These are phyloP conservation scores for Stichopus chloronotus DNA, from an alignment of 35 echinoderm and acorn worm genomes.

Conservation along the genomic window DNA sequence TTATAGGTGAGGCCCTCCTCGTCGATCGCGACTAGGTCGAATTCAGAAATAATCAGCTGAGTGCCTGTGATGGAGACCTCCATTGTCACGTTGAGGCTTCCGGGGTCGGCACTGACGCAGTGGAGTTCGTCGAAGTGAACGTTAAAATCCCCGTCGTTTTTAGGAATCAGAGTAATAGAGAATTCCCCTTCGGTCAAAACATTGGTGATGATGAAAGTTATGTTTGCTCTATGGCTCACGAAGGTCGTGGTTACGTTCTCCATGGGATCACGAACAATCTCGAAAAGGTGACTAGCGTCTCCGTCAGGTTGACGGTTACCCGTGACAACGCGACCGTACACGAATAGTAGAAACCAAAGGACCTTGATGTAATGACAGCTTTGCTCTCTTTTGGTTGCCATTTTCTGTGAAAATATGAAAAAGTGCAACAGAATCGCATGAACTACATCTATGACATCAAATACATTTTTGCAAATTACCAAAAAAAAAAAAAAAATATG, in stretches of 20 bases:
- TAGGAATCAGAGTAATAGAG: background rate
- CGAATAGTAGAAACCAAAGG: background rate
- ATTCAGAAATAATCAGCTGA: background rate
- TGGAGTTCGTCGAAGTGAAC: background rate
- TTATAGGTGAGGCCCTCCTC: background rate
- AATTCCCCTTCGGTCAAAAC: background rate
- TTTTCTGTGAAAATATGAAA: background rate
- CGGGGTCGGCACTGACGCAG: background rate
- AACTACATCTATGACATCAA: background rate
- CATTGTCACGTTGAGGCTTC: background rate
- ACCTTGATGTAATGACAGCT: background rate
- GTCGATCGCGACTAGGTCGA: background rate
- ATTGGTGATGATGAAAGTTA: background rate
- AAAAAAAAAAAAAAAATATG: background rate
- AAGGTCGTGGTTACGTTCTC: background rate
- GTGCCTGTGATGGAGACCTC: background rate
- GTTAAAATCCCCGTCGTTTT: background rate
- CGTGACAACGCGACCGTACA: background rate
- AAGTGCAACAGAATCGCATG: background rate
- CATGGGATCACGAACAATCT: background rate
- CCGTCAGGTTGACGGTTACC: background rate
- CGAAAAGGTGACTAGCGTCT: background rate
- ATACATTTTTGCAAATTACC: background rate
- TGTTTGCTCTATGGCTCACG: background rate
- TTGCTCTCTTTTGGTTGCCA: background rate